Evolutionary conservation across 1,140 invertebrate genomes (phyloP), one percentile per base, ranked within the genome.

Genomic region (Aphis craccivora): DNA sequence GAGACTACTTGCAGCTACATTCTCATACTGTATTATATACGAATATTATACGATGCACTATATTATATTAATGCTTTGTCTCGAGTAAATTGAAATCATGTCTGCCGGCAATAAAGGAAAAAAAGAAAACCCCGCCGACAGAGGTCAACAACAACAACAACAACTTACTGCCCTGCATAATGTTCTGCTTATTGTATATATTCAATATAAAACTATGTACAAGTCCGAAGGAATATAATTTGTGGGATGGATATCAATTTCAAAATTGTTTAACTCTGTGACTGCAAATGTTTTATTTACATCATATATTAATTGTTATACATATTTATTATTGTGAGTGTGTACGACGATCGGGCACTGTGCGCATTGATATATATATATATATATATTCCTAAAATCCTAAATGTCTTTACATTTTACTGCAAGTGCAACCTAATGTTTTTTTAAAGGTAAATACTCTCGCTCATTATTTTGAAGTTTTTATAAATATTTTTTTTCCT

Each of bases 31-130:
- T 81, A 37, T 37, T 37, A 81, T 81, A 37, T 81, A 81, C 6
- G n/a, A 81, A n/a, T 81, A 37, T 23, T 81, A 37, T 23, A 37
- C 35, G n/a, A 67, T 76, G 60, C 60, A 76, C 30, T 76, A 76
- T 76, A n/a, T 18, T n/a, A n/a, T 76, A 76, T 76, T 76, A 76
- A 76, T 81, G 18, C 22, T 83, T 40, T 35, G 81, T 37, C 81
- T 83, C 22, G 81, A 40, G 37, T 83, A 83, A 83, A 83, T 83
- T 35, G 81, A 83, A 83, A 83, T 83, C 81, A 40, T 83, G 81
- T 83, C 81, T 83, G 81, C 37, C 7, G 18, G 81, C 35, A 83
- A 83, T 83, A 83, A 83, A 40, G 6, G 20, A 18, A 81, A 81
- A 81, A 81, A 37, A 81, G 81, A n/a, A 76, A 76, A 76, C 60